phyloP scores from a whole-genome alignment of 2,888 invertebrate genomes.

The Agelastica alni region DNA sequence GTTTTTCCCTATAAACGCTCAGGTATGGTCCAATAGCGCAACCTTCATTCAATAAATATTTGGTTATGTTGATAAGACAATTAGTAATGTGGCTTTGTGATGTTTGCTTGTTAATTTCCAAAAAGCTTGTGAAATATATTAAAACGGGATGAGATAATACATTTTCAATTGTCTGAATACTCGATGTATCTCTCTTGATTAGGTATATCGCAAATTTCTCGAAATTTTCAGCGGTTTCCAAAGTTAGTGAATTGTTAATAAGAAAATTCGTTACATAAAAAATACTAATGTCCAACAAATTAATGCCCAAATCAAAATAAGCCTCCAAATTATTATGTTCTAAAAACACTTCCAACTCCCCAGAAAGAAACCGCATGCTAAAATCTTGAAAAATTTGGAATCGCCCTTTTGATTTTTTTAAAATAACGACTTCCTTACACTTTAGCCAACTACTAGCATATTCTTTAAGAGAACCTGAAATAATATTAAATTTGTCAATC shows the following conservation, averaged over 20 bases:
- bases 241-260: slow-evolving; percentile 22
- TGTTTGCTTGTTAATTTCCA: slow-evolving; percentile 42
- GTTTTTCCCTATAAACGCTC: slow-evolving; percentile 62
- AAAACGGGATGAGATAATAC: slow-evolving; percentile 56
- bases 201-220: slow-evolving; percentile 36
- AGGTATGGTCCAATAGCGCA: slow-evolving; percentile 46
- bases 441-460: slow-evolving; percentile 62
- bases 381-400: slow-evolving; percentile 38
- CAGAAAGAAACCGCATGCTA: slow-evolving; percentile 38
- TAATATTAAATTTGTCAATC: slow-evolving; percentile 57
- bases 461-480: slow-evolving; percentile 51
- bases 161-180: slow-evolving; percentile 44
- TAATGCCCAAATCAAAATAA: slow-evolving; percentile 39
- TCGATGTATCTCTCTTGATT: slow-evolving; percentile 27
- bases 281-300: slow-evolving; percentile 41
- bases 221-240: slow-evolving; percentile 37
- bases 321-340: slow-evolving; percentile 23
- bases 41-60: slow-evolving; percentile 22
- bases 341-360: slow-evolving; percentile 37
- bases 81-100: slow-evolving; percentile 46
- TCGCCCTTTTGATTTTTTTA: slow-evolving; percentile 41
- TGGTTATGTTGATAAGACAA: slow-evolving; percentile 41
- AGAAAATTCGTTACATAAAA: slow-evolving; percentile 45
- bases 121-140: slow-evolving; percentile 52
- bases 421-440: slow-evolving; percentile 21